Evolutionary conservation across 1,140 invertebrate species (phyloP).

Genomic region (Batillaria attramentaria): DNA sequence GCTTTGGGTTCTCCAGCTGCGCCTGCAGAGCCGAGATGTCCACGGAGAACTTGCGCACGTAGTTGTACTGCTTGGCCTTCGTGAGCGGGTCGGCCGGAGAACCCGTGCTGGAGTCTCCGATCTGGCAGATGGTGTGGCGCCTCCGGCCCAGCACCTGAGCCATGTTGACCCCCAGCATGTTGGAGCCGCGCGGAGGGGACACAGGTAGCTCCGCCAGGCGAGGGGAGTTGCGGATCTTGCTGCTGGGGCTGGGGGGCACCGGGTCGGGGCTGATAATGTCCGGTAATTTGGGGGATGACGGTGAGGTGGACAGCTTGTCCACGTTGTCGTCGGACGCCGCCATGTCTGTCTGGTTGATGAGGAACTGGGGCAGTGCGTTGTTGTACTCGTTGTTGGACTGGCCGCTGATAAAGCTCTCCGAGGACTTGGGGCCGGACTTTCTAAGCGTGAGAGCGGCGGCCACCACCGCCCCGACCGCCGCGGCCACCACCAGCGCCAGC

Average conservation of each 20-base stretch:
- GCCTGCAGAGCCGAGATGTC: constrained; percentile 68
- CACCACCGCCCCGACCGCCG: background rate
- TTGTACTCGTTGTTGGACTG: constrained; percentile 6
- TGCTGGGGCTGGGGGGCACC: constrained; percentile 24
- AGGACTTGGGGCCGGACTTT: background rate
- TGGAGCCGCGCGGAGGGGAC: background rate
- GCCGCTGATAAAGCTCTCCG: constrained; percentile 10
- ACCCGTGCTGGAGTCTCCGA: constrained; percentile 51
- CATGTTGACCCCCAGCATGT: constrained; percentile 61
- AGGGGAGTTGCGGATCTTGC: constrained; percentile 37
- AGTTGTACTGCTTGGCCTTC: constrained; percentile 65
- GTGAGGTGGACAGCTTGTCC: constrained; percentile 24
- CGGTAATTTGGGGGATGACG: constrained; percentile 27
- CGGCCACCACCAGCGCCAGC: constrained; percentile 13
- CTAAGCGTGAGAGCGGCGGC: background rate
- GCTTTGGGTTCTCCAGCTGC: constrained; percentile 69
- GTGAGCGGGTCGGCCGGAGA: constrained; percentile 37
- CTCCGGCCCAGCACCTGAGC: constrained; percentile 57
- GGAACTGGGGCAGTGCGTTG: constrained; percentile 18
- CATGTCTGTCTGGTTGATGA: constrained; percentile 22
- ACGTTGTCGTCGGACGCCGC: constrained; percentile 18
- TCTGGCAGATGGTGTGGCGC: constrained; percentile 65
- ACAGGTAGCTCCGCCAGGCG: constrained; percentile 40
- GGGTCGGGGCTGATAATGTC: constrained; percentile 32
- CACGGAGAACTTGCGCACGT: constrained; percentile 70